phyloP scores from a whole-genome alignment of 2,113 vertebrate genomes.

The Empidonax traillii region DNA sequence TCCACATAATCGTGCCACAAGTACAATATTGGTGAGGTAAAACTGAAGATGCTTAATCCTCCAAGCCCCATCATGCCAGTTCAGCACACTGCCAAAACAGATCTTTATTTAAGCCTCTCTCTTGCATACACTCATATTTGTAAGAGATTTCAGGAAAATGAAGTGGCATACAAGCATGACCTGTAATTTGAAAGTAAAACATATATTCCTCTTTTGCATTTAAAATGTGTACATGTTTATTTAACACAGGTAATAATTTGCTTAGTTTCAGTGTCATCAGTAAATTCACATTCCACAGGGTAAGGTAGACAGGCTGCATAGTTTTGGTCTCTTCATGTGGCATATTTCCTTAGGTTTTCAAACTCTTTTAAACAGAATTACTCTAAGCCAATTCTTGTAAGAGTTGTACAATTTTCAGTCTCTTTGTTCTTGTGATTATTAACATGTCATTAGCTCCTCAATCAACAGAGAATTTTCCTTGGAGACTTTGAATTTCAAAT shows the following conservation, averaged over 20 bases:
- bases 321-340: background rate
- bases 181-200: background rate
- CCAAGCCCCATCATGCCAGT: background rate
- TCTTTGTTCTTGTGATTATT: background rate
- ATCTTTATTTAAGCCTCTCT: background rate
- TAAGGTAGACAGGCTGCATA: background rate
- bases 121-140: background rate
- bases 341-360: background rate
- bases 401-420: background rate
- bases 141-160: background rate
- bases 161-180: background rate
- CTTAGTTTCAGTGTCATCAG: background rate
- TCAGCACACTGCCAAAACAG: background rate
- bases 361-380: background rate
- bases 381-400: background rate
- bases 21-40: background rate
- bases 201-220: background rate
- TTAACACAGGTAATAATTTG: background rate
- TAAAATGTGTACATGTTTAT: background rate
- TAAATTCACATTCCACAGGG: background rate
- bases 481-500: background rate
- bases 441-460: background rate
- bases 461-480: background rate
- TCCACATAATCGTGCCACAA: background rate
- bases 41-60: background rate